Conservation (phyloP, 2,113 vertebrate genomes). For the Silurus glanis region DNA sequence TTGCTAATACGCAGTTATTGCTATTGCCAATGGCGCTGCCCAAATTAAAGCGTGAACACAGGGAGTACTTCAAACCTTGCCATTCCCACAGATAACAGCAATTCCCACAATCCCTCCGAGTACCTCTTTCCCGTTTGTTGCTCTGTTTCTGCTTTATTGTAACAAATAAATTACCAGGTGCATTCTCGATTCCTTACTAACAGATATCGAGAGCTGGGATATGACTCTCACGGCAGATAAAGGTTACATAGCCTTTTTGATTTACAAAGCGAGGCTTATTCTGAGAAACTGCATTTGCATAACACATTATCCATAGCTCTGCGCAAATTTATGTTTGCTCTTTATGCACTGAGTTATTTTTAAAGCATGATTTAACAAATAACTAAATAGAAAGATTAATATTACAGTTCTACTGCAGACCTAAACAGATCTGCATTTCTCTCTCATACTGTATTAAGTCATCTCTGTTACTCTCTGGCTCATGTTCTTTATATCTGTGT, state of each 20-base stretch:
- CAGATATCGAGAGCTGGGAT: slow-evolving; percentile 8
- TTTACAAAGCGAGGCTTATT: slow-evolving; percentile 21
- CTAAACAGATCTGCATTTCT: background rate
- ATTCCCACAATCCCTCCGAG: slow-evolving; percentile 37
- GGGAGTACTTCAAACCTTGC: slow-evolving; percentile 59
- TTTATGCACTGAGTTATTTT: background rate
- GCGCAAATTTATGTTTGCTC: slow-evolving; percentile 12
- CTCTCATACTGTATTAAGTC: background rate
- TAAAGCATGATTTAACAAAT: slow-evolving; percentile 18
- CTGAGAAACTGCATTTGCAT: slow-evolving; percentile 15
- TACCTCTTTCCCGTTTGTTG: slow-evolving; percentile 32
- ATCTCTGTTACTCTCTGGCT: background rate
- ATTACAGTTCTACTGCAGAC: background rate
- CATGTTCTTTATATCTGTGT: background rate
- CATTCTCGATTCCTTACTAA: slow-evolving; percentile 27
- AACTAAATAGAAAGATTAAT: background rate
- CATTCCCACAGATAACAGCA: slow-evolving; percentile 42
- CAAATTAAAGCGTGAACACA: slow-evolving; percentile 70
- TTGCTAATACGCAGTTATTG: slow-evolving; percentile 81
- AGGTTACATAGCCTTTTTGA: slow-evolving; percentile 26
- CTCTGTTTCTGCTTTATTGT: slow-evolving; percentile 53
- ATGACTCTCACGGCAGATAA: slow-evolving; percentile 32
- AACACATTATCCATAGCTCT: slow-evolving; percentile 20
- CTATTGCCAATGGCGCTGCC: slow-evolving; percentile 70
- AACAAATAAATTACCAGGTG: slow-evolving; percentile 57